Conservation (phyloP, 2,797 vertebrate genomes). For the Rhinogobio ventralis region DNA sequence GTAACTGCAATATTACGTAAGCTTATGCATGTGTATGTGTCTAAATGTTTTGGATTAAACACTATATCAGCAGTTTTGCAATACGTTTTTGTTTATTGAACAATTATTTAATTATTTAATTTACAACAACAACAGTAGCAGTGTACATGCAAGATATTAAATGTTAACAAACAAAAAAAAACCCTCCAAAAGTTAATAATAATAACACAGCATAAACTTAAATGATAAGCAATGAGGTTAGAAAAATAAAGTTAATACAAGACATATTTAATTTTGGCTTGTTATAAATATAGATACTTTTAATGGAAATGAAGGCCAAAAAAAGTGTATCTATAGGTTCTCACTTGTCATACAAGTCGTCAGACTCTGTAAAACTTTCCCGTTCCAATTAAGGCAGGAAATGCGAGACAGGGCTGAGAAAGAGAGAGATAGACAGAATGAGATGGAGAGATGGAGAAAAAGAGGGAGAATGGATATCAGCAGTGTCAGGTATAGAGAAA, state of each 20-base stretch:
- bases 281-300: neutral
- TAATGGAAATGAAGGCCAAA: neutral
- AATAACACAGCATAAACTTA: neutral
- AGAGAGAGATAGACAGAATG: slow-evolving; percentile 69
- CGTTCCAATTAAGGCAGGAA: slow-evolving; percentile 55
- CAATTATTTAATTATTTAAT: neutral
- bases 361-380: slow-evolving; percentile 39
- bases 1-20: neutral
- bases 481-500: slow-evolving; percentile 37
- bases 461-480: slow-evolving; percentile 36
- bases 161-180: too few species aligned
- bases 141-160: neutral
- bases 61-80: neutral
- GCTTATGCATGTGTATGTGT: neutral
- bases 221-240: neutral
- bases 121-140: neutral
- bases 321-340: neutral
- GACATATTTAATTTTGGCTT: neutral
- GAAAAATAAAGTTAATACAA: neutral
- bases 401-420: slow-evolving; percentile 39
- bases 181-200: too few species aligned
- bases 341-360: neutral
- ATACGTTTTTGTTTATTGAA: neutral
- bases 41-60: slow-evolving; percentile 16
- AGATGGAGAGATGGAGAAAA: slow-evolving; percentile 65